phyloP scores from a whole-genome alignment of 2,888 invertebrate genomes.

The Heterodera filipjevi region DNA sequence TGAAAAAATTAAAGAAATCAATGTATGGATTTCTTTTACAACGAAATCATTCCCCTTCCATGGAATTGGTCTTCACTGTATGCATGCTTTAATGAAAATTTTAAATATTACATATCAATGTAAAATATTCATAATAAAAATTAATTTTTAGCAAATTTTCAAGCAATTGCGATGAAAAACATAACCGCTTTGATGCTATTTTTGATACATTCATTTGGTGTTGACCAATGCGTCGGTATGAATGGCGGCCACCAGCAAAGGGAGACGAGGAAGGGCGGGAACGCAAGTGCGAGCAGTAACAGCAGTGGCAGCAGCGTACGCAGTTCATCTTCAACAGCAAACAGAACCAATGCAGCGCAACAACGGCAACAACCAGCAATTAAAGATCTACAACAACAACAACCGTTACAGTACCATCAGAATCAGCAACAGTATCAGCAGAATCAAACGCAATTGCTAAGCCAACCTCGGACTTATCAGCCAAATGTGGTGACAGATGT shows the following conservation, averaged over 20 bases:
- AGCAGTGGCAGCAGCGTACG: background rate
- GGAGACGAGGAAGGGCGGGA: background rate
- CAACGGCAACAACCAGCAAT: background rate
- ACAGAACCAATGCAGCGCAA: background rate
- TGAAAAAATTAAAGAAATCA: too few species aligned
- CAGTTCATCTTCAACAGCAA: background rate
- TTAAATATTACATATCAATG: too few species aligned
- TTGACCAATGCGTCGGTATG: background rate
- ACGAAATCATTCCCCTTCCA: too few species aligned
- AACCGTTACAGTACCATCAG: background rate
- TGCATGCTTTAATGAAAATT: too few species aligned
- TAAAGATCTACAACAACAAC: background rate
- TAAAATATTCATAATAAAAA: too few species aligned
- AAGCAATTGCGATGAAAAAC: too few species aligned
- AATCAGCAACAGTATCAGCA: background rate
- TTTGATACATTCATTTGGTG: background rate
- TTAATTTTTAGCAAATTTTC: too few species aligned
- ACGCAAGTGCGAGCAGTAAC: background rate
- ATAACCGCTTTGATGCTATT: too few species aligned
- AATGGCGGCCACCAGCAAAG: background rate
- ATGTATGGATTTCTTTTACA: too few species aligned
- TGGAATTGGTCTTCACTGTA: too few species aligned
- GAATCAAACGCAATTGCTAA: background rate
- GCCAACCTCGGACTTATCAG: too few species aligned
- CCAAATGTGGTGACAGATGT: too few species aligned